Base-by-base conservation (phyloP, 2,113 vertebrate species). In the Pollimyrus isidori region DNA sequence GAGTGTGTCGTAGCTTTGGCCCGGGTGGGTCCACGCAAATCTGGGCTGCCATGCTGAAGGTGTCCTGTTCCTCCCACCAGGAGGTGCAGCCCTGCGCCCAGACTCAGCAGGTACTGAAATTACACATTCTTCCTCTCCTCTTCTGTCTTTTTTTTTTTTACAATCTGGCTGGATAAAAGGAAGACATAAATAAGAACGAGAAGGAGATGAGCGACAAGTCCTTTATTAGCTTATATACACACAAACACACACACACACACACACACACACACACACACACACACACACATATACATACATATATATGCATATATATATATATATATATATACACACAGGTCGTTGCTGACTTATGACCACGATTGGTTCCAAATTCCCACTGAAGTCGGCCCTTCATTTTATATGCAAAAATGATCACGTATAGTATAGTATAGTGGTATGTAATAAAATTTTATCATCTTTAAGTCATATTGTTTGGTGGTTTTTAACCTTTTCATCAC, bases 1-100 rank as follows among this genome's bases (percentile, higher is more conserved):
- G 90, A 89, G 91, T 90, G 85, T 3, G n/a, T 86, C 84, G 76
- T 89, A 62, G 88, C 91, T 89, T 91, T 91, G 88, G 89, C 89
- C 91, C 58, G 89, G 90, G 76, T 90, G 82, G 89, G 21, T n/a
- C 21, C 35, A 19, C 7, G 73, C 15, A 7, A 80, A 13, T 7
- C 73, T 19, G 73, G 73, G 35, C 13, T 42, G 35, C 4, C 1
- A 1, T 39, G 69, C 69, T 4, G 30, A 80, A 80, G 73, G 35
- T 80, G 17, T 42, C 35, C 30, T 1, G 15, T 7, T 35, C 35
- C 7, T 1, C 35, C 5, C 73, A 42, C 35, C 73, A 19, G 73
- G 30, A 80, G 30, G 69, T 17, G 4, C n/a, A 76, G 30, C 23
- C 3, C 58, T 46, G 39, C 6, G 30, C 80, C 45, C 80, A 83